Evolutionary conservation across 2,888 invertebrate species (phyloP).

Genomic region (Tolmerus cingulatus): DNA sequence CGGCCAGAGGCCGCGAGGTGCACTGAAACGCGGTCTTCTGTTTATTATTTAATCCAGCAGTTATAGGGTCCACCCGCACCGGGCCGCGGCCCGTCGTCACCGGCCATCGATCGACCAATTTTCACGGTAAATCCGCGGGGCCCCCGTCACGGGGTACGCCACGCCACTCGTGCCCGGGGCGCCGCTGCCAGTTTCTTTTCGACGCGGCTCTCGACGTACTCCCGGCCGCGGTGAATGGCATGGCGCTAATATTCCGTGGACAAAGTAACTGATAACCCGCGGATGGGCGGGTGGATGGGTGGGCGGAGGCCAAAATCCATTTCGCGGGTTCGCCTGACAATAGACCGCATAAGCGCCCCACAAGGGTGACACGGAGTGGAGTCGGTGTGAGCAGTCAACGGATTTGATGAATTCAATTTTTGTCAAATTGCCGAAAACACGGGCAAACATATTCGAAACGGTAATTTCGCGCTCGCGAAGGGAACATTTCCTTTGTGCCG

Average conservation of each 20-base stretch:
- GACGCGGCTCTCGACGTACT: neutral
- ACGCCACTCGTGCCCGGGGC: neutral
- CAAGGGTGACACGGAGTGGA: neutral
- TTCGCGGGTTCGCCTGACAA: conserved; percentile 8
- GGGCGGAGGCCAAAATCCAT: conserved; percentile 15
- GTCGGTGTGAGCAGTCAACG: neutral
- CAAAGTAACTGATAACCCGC: conserved; percentile 8
- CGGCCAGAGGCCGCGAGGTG: conserved; percentile 21
- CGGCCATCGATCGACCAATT: conserved; percentile 9
- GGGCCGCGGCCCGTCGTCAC: conserved; percentile 6
- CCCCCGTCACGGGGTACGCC: neutral
- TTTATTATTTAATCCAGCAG: conserved; percentile 42
- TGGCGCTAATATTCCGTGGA: conserved; percentile 12
- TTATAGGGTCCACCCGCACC: neutral
- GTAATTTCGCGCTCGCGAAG: conserved; percentile 14
- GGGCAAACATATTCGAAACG: neutral
- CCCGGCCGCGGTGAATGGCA: neutral
- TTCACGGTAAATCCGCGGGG: neutral
- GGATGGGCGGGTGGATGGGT: neutral
- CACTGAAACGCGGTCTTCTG: conserved; percentile 34
- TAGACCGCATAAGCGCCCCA: neutral
- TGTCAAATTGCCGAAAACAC: conserved; percentile 27
- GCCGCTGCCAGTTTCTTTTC: neutral
- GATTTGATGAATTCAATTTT: conserved; percentile 35
- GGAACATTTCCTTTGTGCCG: neutral